Evolutionary conservation across 2,888 invertebrate genomes (phyloP).

Genomic region (Dione juno): DNA sequence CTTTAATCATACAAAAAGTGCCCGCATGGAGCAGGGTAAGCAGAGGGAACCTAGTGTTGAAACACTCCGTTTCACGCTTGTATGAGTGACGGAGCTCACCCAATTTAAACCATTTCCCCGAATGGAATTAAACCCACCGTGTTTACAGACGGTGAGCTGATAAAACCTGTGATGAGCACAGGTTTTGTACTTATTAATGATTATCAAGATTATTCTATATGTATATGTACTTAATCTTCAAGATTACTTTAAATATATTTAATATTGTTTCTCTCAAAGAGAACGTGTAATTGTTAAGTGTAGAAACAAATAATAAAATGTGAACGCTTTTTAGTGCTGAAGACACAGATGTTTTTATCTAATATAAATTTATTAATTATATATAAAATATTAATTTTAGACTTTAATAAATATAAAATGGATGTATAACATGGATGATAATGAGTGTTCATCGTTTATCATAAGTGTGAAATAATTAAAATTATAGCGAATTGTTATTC

Average conservation of each 20-base stretch:
- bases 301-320: neutral
- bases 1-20: too few relatives aligned
- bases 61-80: too few relatives aligned
- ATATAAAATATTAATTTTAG: slow-evolving; percentile 34
- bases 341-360: slow-evolving; percentile 30
- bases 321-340: slow-evolving; percentile 10
- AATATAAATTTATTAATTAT: slow-evolving; percentile 33
- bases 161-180: too few relatives aligned
- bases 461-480: slow-evolving; percentile 68
- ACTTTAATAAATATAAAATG: slow-evolving; percentile 39
- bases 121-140: too few relatives aligned
- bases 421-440: slow-evolving; percentile 50
- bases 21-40: too few relatives aligned
- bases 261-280: neutral
- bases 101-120: too few relatives aligned
- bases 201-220: too few relatives aligned
- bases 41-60: too few relatives aligned
- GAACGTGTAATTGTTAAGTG: neutral
- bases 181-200: too few relatives aligned
- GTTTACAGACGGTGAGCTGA: too few relatives aligned
- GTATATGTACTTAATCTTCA: neutral
- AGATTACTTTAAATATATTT: neutral
- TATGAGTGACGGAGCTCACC: too few relatives aligned
- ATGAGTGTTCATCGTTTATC: slow-evolving; percentile 68
- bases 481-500: slow-evolving; percentile 72